Base-by-base conservation (phyloP, 2,113 vertebrate species). In the Megaceryle maxima region DNA sequence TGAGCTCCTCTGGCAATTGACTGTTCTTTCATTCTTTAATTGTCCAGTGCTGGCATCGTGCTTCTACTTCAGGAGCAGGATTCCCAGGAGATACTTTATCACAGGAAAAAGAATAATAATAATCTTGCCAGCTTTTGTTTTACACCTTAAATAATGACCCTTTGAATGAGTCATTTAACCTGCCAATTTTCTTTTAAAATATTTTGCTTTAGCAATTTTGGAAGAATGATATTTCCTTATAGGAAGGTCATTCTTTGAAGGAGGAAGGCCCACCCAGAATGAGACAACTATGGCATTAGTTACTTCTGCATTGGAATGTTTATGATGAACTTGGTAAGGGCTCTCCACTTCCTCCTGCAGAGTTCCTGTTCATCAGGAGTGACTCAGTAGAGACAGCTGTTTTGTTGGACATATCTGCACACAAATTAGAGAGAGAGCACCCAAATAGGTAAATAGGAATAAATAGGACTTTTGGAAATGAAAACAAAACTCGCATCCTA, bases 231-330 rank as follows among this genome's bases (percentile, higher is more conserved):
- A 86, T 93, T 97, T 95, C 90, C 83, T 75, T 82, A 84, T 68
- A 88, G 92, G 72, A 96, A 94, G 56, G 51, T 68, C 53, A 73
- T 88, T 92, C 60, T 88, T 81, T 94, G 87, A 92, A 80, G 84
- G 76, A 96, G 86, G 50, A 73, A 87, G 69, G 70, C 57, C 92
- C 90, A 73, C 91, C 83, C 95, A 94, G 77, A 5, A 1, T 76
- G 88, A 64, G 35, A 79, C 18, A 70, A 17, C 51, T 25, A 19
- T 11, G 46, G 21, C 68, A 66, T 67, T 70, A 60, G 20, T 70
- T 55, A 68, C 31, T 70, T 94, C 67, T 94, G 24, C 59, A 35
- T 24, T 55, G 48, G 75, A 88, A 64, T 26, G 16, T 83, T 78
- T 75, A 35, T 91, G 43, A 25, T 75, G 28, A 92, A 51, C 78